Base-by-base conservation (phyloP, 1,140 invertebrate genomes). In the Dreissena polymorpha region DNA sequence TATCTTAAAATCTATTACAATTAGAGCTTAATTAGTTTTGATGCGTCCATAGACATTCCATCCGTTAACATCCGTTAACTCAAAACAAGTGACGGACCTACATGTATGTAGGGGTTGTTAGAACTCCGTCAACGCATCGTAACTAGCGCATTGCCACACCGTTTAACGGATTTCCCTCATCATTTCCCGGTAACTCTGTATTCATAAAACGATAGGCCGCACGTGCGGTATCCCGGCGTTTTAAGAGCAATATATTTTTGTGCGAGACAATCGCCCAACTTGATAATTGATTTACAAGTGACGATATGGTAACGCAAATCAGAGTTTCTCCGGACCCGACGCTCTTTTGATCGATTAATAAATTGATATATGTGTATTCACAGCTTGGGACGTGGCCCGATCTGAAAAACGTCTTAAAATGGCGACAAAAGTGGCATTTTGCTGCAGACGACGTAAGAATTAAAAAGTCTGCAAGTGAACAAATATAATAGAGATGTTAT, bases 311-410 rank as follows among this genome's bases (percentile, higher is more conserved):
- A 74, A 63, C 53, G 55, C 21, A 63, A 6, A 27, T 82, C 18
- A 51, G 23, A 29, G 16, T 68, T 72, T 53, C 21, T 82, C 25
- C 29, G 10, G n/a, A 23, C 57, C 23, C 79, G 27, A 55, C 25
- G 57, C 25, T 57, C 16, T 21, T 60, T 68, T 74, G 74, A 82
- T 82, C 63, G 79, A 82, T 82, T 72, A 67, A 64, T 74, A 67
- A 82, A 82, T 82, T 82, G 79, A 82, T 82, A 65, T 82, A 82
- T 82, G 79, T 67, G 79, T 60, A 69, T 53, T 68, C 76, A n/a
- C 76, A 51, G 67, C 67, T 60, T n/a, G 57, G 21, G 57, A 39
- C 21, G 21, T n/a, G 16, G 57, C 57, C 21, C 21, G 57, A n/a
- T 60, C 21, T 60, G 16, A 18, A 60, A 60, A 23, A n/a, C 21